These are phyloP conservation scores for Flexamia atlantica DNA, from an alignment of 2,888 invertebrate genomes.

Conservation along the genomic window DNA sequence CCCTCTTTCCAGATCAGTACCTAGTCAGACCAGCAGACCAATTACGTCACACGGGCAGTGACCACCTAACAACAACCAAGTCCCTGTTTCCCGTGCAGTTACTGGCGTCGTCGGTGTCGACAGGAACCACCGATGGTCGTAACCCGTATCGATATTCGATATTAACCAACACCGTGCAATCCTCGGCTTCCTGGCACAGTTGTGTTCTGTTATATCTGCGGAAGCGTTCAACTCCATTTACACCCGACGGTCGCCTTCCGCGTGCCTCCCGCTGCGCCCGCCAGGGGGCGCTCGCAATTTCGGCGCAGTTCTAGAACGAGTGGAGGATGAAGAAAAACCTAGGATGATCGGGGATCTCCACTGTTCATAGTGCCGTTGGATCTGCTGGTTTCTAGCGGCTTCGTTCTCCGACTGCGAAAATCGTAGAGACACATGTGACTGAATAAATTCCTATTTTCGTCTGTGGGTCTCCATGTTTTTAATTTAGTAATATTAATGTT, in stretches of 20 bases:
- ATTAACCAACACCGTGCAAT: neutral
- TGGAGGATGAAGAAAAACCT: neutral
- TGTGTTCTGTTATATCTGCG: slow-evolving; percentile 28
- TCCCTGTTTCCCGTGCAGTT: neutral
- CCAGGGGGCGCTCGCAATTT: neutral
- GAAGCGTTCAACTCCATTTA: slow-evolving; percentile 7
- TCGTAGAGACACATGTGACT: no score
- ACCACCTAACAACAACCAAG: neutral
- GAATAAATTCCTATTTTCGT: no score
- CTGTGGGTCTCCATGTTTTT: no score
- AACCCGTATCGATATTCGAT: neutral
- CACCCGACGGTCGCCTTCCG: slow-evolving; percentile 11
- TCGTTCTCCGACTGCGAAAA: no score
- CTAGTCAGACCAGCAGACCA: no score
- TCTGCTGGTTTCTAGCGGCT: no score
- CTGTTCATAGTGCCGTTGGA: no score
- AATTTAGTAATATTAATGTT: no score
- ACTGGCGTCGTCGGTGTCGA: neutral
- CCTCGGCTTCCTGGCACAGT: neutral
- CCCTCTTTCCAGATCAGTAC: no score
- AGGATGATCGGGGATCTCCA: neutral
- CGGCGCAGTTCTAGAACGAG: neutral
- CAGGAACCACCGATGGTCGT: neutral
- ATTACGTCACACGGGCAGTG: neutral
- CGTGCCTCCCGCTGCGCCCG: neutral